Conservation (phyloP, 2,113 vertebrate species). For the Pangasianodon gigas region DNA sequence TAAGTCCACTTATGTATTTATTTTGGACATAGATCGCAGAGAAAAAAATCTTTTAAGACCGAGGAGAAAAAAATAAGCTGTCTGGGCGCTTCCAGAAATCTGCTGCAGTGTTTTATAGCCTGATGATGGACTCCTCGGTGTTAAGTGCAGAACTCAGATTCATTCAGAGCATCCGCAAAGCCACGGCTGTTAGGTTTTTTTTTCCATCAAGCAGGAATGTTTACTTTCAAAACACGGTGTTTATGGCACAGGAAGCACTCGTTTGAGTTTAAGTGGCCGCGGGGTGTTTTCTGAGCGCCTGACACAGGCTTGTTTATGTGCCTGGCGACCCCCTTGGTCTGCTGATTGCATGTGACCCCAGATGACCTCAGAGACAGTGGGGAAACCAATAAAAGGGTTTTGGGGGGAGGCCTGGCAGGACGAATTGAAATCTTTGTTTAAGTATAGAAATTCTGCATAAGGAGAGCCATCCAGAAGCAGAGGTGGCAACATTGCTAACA, state of each 20-base stretch:
- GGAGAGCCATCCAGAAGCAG: not conserved
- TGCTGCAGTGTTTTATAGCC: constrained; percentile 46
- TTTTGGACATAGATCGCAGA: constrained; percentile 43
- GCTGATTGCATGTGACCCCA: constrained; percentile 57
- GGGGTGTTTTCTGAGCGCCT: constrained; percentile 49
- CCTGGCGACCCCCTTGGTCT: constrained; percentile 50
- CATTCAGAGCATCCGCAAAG: constrained; percentile 19
- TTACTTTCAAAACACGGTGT: constrained; percentile 61
- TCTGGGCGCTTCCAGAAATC: constrained; percentile 21
- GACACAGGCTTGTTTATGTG: constrained; percentile 56
- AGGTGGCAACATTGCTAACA: not conserved
- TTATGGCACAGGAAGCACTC: constrained; percentile 59
- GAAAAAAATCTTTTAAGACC: constrained; percentile 21
- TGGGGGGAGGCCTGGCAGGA: not conserved
- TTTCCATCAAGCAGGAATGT: constrained; percentile 42
- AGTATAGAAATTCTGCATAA: not conserved
- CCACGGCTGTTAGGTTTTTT: constrained; percentile 22
- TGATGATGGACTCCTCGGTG: constrained; percentile 53
- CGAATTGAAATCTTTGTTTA: not conserved
- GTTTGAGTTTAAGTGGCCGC: constrained; percentile 56
- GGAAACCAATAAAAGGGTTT: constrained; percentile 26
- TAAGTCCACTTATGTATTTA: constrained; percentile 43
- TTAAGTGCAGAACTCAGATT: constrained; percentile 37
- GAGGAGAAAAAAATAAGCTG: constrained; percentile 44
- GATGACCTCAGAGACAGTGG: constrained; percentile 46